Evolutionary conservation across 1,140 invertebrate genomes (phyloP).

Genomic region (Ruditapes philippinarum): DNA sequence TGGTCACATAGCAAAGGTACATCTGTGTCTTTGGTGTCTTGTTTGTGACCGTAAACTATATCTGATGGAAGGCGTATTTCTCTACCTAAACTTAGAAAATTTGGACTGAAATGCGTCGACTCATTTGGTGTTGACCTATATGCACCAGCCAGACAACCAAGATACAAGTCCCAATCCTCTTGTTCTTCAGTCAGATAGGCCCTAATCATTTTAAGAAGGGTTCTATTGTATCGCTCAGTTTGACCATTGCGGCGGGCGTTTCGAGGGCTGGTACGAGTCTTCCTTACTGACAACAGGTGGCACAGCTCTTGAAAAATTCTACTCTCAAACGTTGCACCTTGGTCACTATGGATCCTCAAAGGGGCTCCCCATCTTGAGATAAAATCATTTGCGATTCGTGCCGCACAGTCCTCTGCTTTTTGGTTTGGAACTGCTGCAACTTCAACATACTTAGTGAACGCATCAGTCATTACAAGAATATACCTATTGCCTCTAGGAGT

Average conservation of each 20-base stretch:
- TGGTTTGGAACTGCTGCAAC: slow-evolving; percentile 56
- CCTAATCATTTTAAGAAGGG: slow-evolving; percentile 29
- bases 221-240: slow-evolving; percentile 27
- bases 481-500: slow-evolving; percentile 72
- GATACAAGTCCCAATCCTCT: slow-evolving; percentile 36
- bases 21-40: background rate
- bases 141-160: slow-evolving; percentile 37
- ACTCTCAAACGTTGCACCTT: slow-evolving; percentile 38
- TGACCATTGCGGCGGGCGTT: slow-evolving; percentile 38
- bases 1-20: background rate
- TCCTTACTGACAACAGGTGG: background rate
- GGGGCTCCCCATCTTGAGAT: slow-evolving; percentile 33
- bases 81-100: slow-evolving; percentile 19
- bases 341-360: slow-evolving; percentile 12
- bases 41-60: background rate
- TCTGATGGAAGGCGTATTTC: slow-evolving; percentile 29
- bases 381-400: background rate
- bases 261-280: slow-evolving; percentile 16
- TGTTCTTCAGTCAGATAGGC: slow-evolving; percentile 21
- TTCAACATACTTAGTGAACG: slow-evolving; percentile 60
- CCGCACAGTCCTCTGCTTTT: slow-evolving; percentile 30
- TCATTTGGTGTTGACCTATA: slow-evolving; percentile 41
- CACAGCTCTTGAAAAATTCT: slow-evolving; percentile 34
- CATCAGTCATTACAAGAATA: slow-evolving; percentile 76
- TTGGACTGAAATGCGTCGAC: slow-evolving; percentile 3